phyloP scores from a whole-genome alignment of 2,888 invertebrate genomes.

The Pecten maximus region DNA sequence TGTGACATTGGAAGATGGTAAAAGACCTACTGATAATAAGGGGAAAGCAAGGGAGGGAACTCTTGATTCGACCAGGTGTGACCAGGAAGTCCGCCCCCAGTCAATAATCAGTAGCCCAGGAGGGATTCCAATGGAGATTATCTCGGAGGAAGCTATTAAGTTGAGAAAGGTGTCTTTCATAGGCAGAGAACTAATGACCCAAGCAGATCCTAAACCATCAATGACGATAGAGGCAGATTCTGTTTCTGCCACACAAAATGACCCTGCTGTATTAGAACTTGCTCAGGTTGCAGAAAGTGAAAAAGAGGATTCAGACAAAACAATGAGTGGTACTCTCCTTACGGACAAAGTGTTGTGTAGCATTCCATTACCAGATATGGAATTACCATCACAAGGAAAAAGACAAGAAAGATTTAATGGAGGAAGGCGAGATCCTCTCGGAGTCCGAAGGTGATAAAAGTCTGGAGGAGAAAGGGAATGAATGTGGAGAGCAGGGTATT shows the following conservation, averaged over 20 bases:
- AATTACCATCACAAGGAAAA: neutral
- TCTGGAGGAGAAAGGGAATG: neutral
- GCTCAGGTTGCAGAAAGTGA: neutral
- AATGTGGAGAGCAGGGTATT: neutral
- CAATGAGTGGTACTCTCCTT: neutral
- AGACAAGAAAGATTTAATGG: constrained; percentile 39
- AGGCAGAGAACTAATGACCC: neutral
- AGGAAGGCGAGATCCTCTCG: constrained; percentile 34
- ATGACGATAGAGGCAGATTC: neutral
- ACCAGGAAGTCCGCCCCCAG: neutral
- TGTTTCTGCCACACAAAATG: neutral
- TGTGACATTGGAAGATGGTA: neutral
- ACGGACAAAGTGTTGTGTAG: neutral
- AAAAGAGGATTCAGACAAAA: constrained; percentile 6
- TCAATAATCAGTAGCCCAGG: neutral
- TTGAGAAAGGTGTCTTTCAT: neutral
- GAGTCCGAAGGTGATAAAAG: constrained; percentile 26
- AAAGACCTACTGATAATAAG: neutral
- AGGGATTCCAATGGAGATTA: neutral
- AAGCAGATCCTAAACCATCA: neutral
- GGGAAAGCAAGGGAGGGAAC: neutral
- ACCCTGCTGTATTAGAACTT: neutral
- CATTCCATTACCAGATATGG: neutral
- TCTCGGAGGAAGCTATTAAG: neutral
- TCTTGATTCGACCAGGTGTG: neutral